phyloP scores from a whole-genome alignment of 30 jellyfish, hydroid and myxozoan species.

The Aurelia sp. region DNA sequence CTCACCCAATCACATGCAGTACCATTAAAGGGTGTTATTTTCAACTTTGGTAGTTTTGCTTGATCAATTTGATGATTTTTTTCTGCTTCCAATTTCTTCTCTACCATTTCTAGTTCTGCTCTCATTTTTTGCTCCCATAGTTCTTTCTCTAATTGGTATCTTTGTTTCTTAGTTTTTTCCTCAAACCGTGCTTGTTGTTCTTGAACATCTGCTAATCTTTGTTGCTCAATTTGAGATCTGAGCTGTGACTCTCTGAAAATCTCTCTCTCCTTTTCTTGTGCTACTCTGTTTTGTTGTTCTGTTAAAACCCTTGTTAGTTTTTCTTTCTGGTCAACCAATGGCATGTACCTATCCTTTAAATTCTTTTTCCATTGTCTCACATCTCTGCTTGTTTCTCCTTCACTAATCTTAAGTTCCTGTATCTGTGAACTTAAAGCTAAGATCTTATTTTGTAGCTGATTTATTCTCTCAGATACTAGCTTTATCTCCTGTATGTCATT shows the following conservation, averaged over 20 bases:
- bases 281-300: constrained; percentile 50
- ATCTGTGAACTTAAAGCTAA: constrained; percentile 23
- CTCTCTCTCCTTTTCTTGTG: constrained; percentile 58
- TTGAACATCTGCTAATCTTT: constrained; percentile 54
- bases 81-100: constrained; percentile 37
- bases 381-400: constrained; percentile 1
- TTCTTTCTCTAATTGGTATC: constrained; percentile 54
- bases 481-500: constrained; percentile 54
- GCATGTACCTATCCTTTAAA: constrained; percentile 55
- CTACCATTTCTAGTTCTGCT: constrained; percentile 74
- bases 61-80: no score
- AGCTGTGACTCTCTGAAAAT: constrained; percentile 58
- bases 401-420: constrained; percentile 53
- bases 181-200: constrained; percentile 62
- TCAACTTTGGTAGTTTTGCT: no score
- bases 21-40: no score
- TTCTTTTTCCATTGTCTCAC: constrained; percentile 60
- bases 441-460: constrained; percentile 27
- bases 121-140: constrained; percentile 51
- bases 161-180: constrained; percentile 51
- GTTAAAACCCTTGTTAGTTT: constrained; percentile 41
- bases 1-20: no score
- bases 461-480: constrained; percentile 45
- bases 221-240: constrained; percentile 56
- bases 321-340: constrained; percentile 61